Base-by-base conservation (phyloP, 1,140 invertebrate genomes). In the Homarus americanus region DNA sequence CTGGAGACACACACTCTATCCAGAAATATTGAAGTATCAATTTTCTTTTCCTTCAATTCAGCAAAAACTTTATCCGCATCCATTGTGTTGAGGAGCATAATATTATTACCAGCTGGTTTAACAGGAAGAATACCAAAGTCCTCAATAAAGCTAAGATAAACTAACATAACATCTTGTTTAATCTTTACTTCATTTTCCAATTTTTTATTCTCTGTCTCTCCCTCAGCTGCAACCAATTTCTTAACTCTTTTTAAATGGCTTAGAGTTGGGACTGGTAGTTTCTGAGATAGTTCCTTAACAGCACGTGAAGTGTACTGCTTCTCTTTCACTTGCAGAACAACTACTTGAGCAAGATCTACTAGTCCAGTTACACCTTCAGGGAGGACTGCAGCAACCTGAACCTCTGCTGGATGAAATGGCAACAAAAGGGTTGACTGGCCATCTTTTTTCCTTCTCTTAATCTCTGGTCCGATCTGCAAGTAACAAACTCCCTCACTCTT, bases 241-340 rank as follows among this genome's bases (percentile, higher is more conserved):
- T 79, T n/a, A 3, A 92, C 92, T 63, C 92, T 89, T 41, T 92
- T 92, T 17, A 92, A 40, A 76, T 92, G 92, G 17, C 82, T 85
- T n/a, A 92, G 75, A 20, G 85, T 36, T 1, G 92, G 49, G 2
- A 92, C 92, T 38, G 92, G 92, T 49, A 91, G 53, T 17, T 72
- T 75, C 28, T 58, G 24, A n/a, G 90, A 76, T 40, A 93, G 75
- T 34, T 92, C 79, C 63, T 86, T 90, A 17, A 92, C 82, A 72
- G 87, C 91, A 32, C 34, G 66, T 66, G 91, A 92, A 36, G 80
- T 90, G 28, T 72, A 58, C n/a, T 41, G 38, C 63, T 90, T 92
- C 17, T 88, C 87, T 44, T 66, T 80, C 32, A 90, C 82, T 34
- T 86, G 72, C 41, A 92, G 44, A 20, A 82, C 87, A 17, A 53